Evolutionary conservation across 2,113 vertebrate species (phyloP).

Genomic region (Camelus dromedarius): DNA sequence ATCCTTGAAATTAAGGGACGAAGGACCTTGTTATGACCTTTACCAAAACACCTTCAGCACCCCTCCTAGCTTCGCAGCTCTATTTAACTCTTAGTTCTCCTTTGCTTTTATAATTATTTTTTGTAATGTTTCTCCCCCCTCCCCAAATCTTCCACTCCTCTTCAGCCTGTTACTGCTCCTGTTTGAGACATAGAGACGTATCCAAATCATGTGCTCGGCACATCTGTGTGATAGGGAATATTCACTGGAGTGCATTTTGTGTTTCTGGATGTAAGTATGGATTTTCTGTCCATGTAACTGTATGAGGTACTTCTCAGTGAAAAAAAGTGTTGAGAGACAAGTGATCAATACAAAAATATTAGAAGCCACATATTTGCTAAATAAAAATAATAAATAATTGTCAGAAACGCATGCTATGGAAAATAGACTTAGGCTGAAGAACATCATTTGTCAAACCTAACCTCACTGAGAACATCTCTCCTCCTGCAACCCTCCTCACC

Average conservation of each 20-base stretch:
- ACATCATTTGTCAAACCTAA: neutral
- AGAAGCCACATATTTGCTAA: neutral
- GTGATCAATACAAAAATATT: neutral
- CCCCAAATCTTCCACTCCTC: neutral
- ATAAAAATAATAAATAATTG: constrained; percentile 16
- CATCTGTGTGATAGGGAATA: neutral
- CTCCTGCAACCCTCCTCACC: neutral
- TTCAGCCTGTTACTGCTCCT: neutral
- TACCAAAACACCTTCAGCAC: neutral
- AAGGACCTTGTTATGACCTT: neutral
- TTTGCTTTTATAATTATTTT: neutral
- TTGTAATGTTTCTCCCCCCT: neutral
- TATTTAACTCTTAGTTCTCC: neutral
- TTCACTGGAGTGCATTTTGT: neutral
- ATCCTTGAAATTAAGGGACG: neutral
- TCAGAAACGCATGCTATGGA: neutral
- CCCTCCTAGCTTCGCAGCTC: neutral
- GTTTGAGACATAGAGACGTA: neutral
- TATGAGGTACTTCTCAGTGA: neutral
- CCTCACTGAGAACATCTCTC: neutral
- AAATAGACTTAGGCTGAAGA: neutral
- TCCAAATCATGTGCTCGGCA: neutral
- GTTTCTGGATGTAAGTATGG: neutral
- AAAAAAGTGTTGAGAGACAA: neutral
- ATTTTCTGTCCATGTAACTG: neutral